phyloP scores from a whole-genome alignment of 2,888 invertebrate species.

The Noctuana brunneofusca region DNA sequence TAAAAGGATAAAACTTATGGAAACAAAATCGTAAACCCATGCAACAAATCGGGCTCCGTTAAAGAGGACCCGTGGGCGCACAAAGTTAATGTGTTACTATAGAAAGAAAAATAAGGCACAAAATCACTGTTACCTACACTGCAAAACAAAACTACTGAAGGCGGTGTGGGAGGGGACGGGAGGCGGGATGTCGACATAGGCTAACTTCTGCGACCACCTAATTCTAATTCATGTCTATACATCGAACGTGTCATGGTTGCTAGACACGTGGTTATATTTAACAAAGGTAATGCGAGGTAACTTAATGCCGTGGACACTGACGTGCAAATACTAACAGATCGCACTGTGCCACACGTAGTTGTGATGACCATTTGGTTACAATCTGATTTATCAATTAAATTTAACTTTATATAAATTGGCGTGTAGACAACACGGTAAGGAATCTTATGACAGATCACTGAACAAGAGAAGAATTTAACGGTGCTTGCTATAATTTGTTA shows the following conservation, averaged over 20 bases:
- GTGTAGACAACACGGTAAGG: slow-evolving; percentile 65
- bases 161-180: slow-evolving; percentile 41
- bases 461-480: not conserved
- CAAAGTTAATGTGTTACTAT: slow-evolving; percentile 14
- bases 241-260: slow-evolving; percentile 31
- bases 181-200: slow-evolving; percentile 60
- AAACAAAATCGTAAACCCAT: slow-evolving; percentile 64
- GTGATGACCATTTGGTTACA: slow-evolving; percentile 76
- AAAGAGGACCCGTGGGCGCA: slow-evolving; percentile 55
- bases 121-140: slow-evolving; percentile 54
- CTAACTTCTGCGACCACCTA: slow-evolving; percentile 73
- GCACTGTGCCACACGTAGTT: slow-evolving; percentile 78
- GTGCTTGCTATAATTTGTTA: not conserved
- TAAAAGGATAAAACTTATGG: slow-evolving; percentile 48
- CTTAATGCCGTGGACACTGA: slow-evolving; percentile 47
- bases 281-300: slow-evolving; percentile 37
- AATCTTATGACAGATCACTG: not conserved
- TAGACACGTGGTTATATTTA: slow-evolving; percentile 26
- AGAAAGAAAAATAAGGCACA: slow-evolving; percentile 42
- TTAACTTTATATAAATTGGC: slow-evolving; percentile 36
- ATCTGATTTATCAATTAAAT: slow-evolving; percentile 47
- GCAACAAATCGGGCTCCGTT: slow-evolving; percentile 68
- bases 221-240: slow-evolving; percentile 35
- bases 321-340: slow-evolving; percentile 59
- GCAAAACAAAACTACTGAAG: slow-evolving; percentile 54